Percentiles rank a stretch among this genome's conserved stretches.
These are phyloP conservation scores for Pseudomyrmex cubaensis DNA, from an alignment of 1,140 invertebrate genomes.

Conservation along the genomic window DNA sequence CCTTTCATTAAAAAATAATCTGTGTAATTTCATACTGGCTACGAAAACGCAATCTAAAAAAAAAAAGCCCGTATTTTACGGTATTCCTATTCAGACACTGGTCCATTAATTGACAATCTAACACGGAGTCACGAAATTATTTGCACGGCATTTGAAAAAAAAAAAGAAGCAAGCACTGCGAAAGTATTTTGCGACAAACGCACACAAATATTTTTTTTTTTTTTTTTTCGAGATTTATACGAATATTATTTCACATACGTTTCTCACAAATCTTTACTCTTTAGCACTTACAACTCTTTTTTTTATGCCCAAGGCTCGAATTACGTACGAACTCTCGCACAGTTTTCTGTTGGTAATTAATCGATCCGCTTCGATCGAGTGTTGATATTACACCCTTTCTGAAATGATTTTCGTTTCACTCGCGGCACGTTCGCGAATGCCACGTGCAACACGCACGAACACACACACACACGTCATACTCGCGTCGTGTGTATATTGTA, in stretches of 20 bases:
- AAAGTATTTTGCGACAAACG: not conserved
- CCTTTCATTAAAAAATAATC: not conserved
- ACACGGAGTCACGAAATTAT: not conserved
- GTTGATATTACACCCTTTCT: not conserved
- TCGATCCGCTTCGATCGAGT: conserved; percentile 28
- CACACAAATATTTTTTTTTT: not conserved
- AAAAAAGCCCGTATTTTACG: not conserved
- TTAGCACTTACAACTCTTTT: not conserved
- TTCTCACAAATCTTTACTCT: not conserved
- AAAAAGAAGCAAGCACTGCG: not conserved
- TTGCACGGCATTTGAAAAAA: too few species aligned
- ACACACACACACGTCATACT: too few species aligned
- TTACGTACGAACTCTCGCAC: not conserved
- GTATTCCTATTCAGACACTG: not conserved
- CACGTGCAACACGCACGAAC: not conserved
- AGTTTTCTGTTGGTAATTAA: not conserved
- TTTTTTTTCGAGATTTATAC: not conserved
- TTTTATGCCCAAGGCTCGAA: not conserved
- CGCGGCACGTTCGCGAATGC: not conserved
- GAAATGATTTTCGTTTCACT: not conserved
- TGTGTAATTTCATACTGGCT: too few species aligned
- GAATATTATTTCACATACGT: too few species aligned
- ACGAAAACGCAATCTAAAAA: too few species aligned
- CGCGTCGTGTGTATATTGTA: not conserved
- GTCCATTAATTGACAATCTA: not conserved